Conservation (phyloP, 2,888 invertebrate species). For the Falcaria lacertinaria region DNA sequence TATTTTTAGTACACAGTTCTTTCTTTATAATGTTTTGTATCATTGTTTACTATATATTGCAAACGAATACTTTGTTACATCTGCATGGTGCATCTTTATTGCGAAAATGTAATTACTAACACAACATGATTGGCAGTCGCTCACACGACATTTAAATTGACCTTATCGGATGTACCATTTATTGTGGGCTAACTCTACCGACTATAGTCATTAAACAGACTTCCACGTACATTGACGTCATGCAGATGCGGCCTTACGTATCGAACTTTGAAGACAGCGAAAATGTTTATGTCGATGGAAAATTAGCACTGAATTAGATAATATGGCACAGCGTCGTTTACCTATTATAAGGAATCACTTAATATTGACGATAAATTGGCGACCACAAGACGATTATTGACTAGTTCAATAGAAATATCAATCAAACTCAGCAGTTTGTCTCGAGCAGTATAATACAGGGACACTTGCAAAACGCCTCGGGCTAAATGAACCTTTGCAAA, state of each 20-base stretch:
- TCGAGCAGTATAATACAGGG: too few relatives aligned
- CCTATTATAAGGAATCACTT: not conserved
- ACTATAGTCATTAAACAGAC: not conserved
- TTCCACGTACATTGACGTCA: not conserved
- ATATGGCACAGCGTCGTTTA: too few relatives aligned
- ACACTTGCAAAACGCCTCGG: too few relatives aligned
- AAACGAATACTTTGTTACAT: not conserved
- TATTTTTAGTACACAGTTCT: too few relatives aligned
- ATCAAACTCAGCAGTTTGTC: too few relatives aligned
- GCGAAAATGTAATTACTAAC: not conserved
- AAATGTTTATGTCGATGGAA: too few relatives aligned
- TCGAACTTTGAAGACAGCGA: not conserved
- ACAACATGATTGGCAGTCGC: not conserved
- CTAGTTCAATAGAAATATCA: too few relatives aligned
- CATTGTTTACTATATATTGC: not conserved
- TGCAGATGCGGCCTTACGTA: not conserved
- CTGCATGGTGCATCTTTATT: not conserved
- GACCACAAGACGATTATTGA: conserved; percentile 13
- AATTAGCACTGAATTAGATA: too few relatives aligned
- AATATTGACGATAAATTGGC: not conserved
- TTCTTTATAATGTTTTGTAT: too few relatives aligned
- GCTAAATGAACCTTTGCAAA: not conserved
- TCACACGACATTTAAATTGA: not conserved
- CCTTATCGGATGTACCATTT: not conserved
- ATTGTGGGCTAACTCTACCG: not conserved